A percentile compares a stretch with the other conserved stretches of the same genome.
Conservation (phyloP, 2,797 vertebrate genomes). For the Gymnopithys bicolor region DNA sequence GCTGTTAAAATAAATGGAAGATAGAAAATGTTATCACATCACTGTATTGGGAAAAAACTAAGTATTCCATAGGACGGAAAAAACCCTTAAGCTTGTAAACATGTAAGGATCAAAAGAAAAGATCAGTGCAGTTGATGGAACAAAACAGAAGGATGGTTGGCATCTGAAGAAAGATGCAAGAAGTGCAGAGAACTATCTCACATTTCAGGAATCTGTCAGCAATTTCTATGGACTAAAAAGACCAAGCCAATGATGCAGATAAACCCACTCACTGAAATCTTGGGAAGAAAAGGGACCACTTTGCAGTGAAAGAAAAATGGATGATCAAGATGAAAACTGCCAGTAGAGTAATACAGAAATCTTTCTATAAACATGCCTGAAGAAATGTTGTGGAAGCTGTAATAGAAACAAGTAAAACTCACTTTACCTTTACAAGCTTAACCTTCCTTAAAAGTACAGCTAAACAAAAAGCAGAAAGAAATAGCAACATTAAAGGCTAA, state of each 20-base stretch:
- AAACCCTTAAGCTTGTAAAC: accelerated
- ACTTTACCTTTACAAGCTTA: too few species aligned
- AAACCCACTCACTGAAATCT: background rate
- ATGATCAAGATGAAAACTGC: background rate
- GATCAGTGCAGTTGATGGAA: background rate
- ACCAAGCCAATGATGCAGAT: background rate
- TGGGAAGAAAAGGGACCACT: background rate
- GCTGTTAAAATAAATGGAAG: background rate
- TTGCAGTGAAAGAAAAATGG: background rate
- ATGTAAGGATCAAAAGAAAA: background rate
- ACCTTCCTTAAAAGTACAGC: too few species aligned
- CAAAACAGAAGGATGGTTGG: background rate
- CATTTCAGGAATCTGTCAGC: background rate
- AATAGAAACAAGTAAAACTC: too few species aligned
- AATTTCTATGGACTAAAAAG: background rate
- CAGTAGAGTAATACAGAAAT: too few species aligned
- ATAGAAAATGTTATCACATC: background rate
- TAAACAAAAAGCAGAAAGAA: too few species aligned
- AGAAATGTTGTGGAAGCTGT: too few species aligned
- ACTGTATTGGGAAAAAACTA: background rate
- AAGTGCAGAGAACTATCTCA: background rate
- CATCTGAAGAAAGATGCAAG: background rate
- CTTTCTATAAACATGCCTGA: too few species aligned
- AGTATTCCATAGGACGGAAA: background rate
- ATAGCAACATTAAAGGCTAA: too few species aligned